Evolutionary conservation across 1,140 invertebrate genomes (phyloP), one percentile per base, ranked within the genome.

Genomic region (Elymnias hypermnestra): DNA sequence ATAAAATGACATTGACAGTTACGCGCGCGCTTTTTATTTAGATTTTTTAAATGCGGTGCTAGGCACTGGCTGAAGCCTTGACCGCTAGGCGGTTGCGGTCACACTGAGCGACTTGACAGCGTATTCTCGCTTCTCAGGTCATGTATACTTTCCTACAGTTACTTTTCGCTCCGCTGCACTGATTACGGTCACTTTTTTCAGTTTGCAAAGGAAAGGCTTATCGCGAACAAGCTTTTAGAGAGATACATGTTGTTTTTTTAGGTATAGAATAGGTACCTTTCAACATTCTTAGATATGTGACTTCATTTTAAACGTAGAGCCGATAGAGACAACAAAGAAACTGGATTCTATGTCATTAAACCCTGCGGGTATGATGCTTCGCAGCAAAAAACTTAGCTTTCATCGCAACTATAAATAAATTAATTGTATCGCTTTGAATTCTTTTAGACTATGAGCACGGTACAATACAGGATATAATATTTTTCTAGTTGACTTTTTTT

Each of bases 121-220:
- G 63, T 59, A 71, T 57, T 55, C 48, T 42, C 47, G 63, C 60
- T 67, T 63, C 60, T 66, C 59, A 44, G 21, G 61, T 55, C 44
- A 62, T 67, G 53, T 56, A 57, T 48, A 57, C 54, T 57, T 57
- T 52, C 54, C 54, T 69, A 81, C 68, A 71, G 72, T 78, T 76
- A 72, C 57, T 78, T 82, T 76, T 75, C 76, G 76, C 73, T 74
- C 63, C 67, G 72, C 55, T 72, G 72, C 72, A 72, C 66, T 74
- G 63, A 76, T 76, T 78, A 67, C 67, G 74, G 66, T 69, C 72
- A 67, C 53, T 62, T 73, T 68, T 76, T 68, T 49, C 33, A 55
- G 56, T 58, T 67, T 58, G 66, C 68, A 63, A 67, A 60, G 55
- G 62, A 71, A 69, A 63, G 51, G 50, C 60, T 66, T 64, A 58